Evolutionary conservation across 2,797 vertebrate species (phyloP), one percentile per base, ranked within the genome.

Genomic region (Pelochelys cantorii): DNA sequence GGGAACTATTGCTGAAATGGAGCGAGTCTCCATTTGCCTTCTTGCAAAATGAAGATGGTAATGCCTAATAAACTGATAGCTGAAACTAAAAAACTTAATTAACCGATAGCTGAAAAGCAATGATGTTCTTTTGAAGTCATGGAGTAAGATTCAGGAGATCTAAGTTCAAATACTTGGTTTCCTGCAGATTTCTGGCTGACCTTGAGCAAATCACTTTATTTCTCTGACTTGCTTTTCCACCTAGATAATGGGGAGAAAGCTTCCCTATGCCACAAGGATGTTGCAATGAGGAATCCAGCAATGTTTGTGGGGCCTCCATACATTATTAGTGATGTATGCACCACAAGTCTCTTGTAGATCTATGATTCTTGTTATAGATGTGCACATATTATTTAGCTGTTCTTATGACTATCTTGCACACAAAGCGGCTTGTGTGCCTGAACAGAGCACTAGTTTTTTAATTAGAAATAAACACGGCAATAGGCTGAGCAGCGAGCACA

Each of bases 361-460:
- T 7, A 52, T 23, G 74, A 52, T 29, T 48, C 7, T 52, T 68
- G 12, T n/a, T n/a, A 77, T 23, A 60, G 14, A 59, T 68, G 9
- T 42, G 55, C 37, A 60, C 10, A 17, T 0, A 0, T 11, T 77
- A 5, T 29, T 31, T 31, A 25, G 11, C 10, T 85, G 5, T 60
- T 68, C 62, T 23, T 60, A 31, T 25, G 57, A 29, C 53, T 79
- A 8, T 34, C 59, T 62, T 60, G 25, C 53, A 9, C 18, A 15
- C 42, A 15, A 15, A 29, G 27, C 52, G 75, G 62, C 22, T 34
- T 37, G 11, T 42, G 3, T 2, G 10, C 53, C 83, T 42, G 42
- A 77, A 60, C 27, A 75, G 23, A 15, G 77, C 13, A 23, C 25
- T 13, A 12, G 54, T 57, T 52, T 11, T n/a, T 60, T 65, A 83